Evolutionary conservation across 2,797 vertebrate species (phyloP).

Genomic region (Meriones psammophilus): DNA sequence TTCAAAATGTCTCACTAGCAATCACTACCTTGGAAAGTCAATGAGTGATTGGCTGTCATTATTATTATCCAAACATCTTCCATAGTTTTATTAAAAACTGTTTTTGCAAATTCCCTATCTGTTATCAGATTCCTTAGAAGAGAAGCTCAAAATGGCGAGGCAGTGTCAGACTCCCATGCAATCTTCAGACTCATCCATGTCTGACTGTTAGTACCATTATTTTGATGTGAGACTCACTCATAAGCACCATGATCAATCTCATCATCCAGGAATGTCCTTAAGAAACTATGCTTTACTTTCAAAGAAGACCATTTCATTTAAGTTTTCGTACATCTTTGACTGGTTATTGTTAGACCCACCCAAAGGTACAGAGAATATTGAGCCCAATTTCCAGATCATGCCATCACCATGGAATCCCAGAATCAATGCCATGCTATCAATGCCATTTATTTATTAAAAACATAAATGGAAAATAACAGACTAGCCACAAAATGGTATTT

Average conservation of each 20-base stretch:
- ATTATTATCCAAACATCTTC: not conserved
- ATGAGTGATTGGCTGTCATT: not conserved
- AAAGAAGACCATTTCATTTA: constrained; percentile 10
- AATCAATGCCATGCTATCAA: not conserved
- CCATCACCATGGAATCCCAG: not conserved
- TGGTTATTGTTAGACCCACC: not conserved
- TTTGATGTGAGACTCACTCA: not conserved
- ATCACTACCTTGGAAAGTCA: not conserved
- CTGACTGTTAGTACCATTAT: too few species aligned
- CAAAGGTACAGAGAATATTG: not conserved
- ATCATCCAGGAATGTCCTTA: not conserved
- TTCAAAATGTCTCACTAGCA: constrained; percentile 35
- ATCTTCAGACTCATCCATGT: not conserved
- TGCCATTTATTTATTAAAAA: not conserved
- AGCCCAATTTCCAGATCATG: not conserved
- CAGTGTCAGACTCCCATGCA: not conserved
- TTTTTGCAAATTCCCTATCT: not conserved
- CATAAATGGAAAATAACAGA: not conserved
- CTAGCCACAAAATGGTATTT: not conserved
- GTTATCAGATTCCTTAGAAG: not conserved
- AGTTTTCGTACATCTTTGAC: not conserved
- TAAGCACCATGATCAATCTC: not conserved
- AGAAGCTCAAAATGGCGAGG: not conserved
- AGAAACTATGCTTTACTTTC: not conserved
- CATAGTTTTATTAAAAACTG: not conserved